Evolutionary conservation across 1,140 invertebrate species (phyloP), one percentile per base, ranked within the genome.

Genomic region (Rhizoglyphus robini): DNA sequence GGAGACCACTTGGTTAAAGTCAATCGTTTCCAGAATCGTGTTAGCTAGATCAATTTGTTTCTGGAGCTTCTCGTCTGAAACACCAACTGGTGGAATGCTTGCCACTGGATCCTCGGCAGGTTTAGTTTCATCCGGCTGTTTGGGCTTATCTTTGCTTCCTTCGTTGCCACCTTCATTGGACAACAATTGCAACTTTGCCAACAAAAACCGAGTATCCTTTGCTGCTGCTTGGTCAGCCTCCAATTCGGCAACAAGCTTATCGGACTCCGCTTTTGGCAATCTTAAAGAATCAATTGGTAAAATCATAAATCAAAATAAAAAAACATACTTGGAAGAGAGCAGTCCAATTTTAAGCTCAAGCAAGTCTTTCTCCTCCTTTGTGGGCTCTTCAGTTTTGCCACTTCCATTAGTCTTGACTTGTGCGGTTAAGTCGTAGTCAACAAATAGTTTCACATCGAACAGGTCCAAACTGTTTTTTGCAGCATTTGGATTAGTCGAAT

Each of bases 121-220:
- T n/a, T n/a, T n/a, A n/a, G n/a, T n/a, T 75, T 75, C 76, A 82
- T 86, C 80, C 74, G 68, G 5, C 4, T 49, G 47, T 49, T 49
- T 49, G 23, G 13, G 8, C n/a, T n/a, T n/a, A 8, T 51, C 48
- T 51, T 51, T n/a, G n/a, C n/a, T 71, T 76, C 85, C 81, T 89
- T 90, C 69, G 91, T 88, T 70, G 82, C 4, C 2, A 3, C 8
- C 30, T 60, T 32, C 27, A 60, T 34, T 32, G 27, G 8, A 8
- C 25, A 29, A 34, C 13, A 15, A 27, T 23, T 60, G 27, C 15
- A 60, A 27, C 36, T 60, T 60, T 15, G 58, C 58, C 3, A 32
- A 46, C 36, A 60, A 46, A 60, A 60, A 60, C 11, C 29, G 58
- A 29, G 58, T 3, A 27, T 60, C 58, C 1, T 1, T 2, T 3